Percentiles rank a stretch among this genome's conserved stretches.
These are phyloP conservation scores for Gymnothorax reevesii DNA, from an alignment of 2,797 vertebrate genomes.

Conservation along the genomic window DNA sequence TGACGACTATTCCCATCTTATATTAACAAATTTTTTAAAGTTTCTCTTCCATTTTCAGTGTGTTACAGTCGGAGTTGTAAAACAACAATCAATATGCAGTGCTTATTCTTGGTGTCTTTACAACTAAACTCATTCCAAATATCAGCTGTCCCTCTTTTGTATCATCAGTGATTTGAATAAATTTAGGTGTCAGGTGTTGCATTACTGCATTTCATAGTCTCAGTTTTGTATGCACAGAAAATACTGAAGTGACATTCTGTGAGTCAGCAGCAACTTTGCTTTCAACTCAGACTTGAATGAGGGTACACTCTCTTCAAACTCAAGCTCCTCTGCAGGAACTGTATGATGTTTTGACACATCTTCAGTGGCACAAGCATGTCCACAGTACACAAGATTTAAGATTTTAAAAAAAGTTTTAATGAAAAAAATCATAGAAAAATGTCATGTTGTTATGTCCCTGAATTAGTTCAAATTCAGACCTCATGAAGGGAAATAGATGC, in stretches of 20 bases:
- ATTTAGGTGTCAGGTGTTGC: neutral
- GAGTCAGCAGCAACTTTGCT: neutral
- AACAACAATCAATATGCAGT: neutral
- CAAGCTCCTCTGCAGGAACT: neutral
- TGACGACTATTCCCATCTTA: neutral
- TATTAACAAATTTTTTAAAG: neutral
- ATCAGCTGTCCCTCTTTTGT: neutral
- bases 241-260: neutral
- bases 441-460: too few relatives aligned
- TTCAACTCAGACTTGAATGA: neutral
- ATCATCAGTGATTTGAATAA: neutral
- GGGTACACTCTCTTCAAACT: neutral
- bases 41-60: neutral
- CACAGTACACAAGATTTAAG: too few relatives aligned
- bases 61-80: neutral
- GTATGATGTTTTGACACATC: neutral
- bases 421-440: too few relatives aligned
- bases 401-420: too few relatives aligned
- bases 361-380: neutral
- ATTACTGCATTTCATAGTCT: neutral
- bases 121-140: neutral
- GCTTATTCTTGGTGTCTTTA: neutral
- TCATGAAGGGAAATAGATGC: too few relatives aligned
- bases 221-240: neutral
- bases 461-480: too few relatives aligned